A percentile compares a stretch with the other conserved stretches of the same genome.
These are phyloP conservation scores for Ectropis crepuscularia DNA, from an alignment of 2,888 invertebrate genomes.

Conservation along the genomic window DNA sequence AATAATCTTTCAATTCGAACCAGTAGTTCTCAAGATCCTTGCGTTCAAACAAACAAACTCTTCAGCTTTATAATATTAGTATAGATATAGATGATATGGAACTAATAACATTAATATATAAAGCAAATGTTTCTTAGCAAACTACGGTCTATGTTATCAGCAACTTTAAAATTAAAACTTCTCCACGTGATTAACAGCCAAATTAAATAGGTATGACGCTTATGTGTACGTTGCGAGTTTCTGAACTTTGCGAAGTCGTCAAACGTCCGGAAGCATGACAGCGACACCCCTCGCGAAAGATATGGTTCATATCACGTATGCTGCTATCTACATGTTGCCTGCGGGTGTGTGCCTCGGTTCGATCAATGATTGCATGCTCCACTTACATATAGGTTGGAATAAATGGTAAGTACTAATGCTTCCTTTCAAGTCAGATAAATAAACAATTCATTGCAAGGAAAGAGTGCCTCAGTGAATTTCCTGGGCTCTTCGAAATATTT, in stretches of 20 bases:
- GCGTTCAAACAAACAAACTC: too few relatives aligned
- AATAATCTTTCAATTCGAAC: too few relatives aligned
- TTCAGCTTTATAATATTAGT: too few relatives aligned
- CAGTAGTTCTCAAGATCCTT: too few relatives aligned
- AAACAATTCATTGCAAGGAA: constrained; percentile 31
- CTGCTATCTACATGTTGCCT: constrained; percentile 31
- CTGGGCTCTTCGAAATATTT: too few relatives aligned
- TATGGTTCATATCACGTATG: constrained; percentile 28
- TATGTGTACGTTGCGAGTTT: background rate
- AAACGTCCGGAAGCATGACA: constrained; percentile 23
- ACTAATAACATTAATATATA: too few relatives aligned
- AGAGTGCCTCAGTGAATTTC: background rate
- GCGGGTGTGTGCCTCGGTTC: constrained; percentile 39
- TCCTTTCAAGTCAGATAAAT: constrained; percentile 38
- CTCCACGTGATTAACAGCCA: too few relatives aligned
- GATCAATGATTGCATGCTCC: constrained; percentile 45
- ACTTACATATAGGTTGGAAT: constrained; percentile 39
- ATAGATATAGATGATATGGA: too few relatives aligned
- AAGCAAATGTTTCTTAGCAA: too few relatives aligned
- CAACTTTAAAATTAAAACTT: too few relatives aligned
- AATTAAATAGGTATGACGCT: too few relatives aligned
- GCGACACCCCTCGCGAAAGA: constrained; percentile 33
- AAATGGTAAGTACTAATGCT: constrained; percentile 34
- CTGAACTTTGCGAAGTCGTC: constrained; percentile 9
- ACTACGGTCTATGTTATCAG: too few relatives aligned